Evolutionary conservation across 2,797 vertebrate genomes (phyloP).

Genomic region (Urosaurus nigricauda): DNA sequence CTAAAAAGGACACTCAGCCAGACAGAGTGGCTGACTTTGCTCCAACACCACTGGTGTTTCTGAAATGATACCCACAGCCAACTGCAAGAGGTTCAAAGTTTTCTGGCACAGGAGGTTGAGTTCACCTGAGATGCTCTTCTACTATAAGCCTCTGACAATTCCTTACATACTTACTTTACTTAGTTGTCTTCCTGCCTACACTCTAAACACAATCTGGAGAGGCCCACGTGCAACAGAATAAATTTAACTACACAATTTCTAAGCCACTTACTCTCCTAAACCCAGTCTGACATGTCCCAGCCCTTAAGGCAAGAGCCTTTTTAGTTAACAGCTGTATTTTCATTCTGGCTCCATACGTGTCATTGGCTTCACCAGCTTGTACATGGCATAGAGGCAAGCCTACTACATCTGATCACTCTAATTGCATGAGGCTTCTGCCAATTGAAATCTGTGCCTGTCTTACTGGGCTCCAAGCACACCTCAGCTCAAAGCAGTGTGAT

Average conservation of each 20-base stretch:
- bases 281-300: background rate
- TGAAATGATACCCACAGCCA: background rate
- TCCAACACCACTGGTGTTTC: background rate
- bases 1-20: background rate
- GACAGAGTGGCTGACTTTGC: background rate
- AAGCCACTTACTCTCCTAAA: constrained; percentile 28
- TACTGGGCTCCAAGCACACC: background rate
- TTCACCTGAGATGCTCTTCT: background rate
- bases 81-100: background rate
- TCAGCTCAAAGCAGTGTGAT: background rate
- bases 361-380: background rate
- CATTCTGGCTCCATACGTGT: constrained; percentile 1
- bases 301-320: constrained; percentile 5
- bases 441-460: background rate
- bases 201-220: background rate
- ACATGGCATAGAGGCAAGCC: background rate
- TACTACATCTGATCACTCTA: background rate
- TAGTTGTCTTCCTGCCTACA: background rate
- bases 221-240: constrained; percentile 7
- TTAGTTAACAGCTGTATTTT: constrained; percentile 5
- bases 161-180: background rate
- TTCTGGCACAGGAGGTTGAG: background rate
- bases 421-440: background rate
- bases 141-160: background rate
- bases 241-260: constrained; percentile 18